Percentiles rank a stretch among this genome's conserved stretches.
Evolutionary conservation across 2,113 vertebrate species (phyloP).

Genomic region (Xenopus laevis): DNA sequence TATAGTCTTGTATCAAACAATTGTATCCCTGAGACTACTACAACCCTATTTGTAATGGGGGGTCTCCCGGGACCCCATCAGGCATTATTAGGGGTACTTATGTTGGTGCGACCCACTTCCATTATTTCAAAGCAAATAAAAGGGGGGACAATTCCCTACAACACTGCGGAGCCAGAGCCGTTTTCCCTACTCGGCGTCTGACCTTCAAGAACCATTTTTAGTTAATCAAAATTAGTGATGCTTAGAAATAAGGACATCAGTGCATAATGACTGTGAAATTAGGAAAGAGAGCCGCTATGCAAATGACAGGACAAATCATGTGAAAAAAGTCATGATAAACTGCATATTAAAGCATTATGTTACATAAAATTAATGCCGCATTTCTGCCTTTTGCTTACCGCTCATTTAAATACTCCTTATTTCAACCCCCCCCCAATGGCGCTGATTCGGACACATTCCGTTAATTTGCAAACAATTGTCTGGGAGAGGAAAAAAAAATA

Average conservation of each 20-base stretch:
- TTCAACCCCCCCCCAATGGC: slow-evolving; percentile 41
- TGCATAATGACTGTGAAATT: slow-evolving; percentile 99
- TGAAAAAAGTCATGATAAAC: slow-evolving; percentile 90
- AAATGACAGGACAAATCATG: slow-evolving; percentile 91
- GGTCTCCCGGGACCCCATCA: slow-evolving; percentile 2
- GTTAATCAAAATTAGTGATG: slow-evolving; percentile 98
- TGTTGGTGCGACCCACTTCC: background rate
- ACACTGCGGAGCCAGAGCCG: slow-evolving; percentile 44
- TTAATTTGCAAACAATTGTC: slow-evolving; percentile 1
- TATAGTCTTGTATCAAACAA: slow-evolving; percentile 29
- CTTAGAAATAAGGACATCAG: slow-evolving; percentile 90
- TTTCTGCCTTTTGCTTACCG: slow-evolving; percentile 73
- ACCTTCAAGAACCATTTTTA: slow-evolving; percentile 93
- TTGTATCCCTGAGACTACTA: background rate
- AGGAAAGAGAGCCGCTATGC: slow-evolving; percentile 86
- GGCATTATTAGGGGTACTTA: background rate
- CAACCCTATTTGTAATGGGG: no score
- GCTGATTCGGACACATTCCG: background rate
- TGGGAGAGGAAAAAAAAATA: background rate
- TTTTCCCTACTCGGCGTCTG: slow-evolving; percentile 61
- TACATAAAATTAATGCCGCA: slow-evolving; percentile 83
- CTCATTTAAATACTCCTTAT: slow-evolving; percentile 56
- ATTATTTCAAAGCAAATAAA: background rate
- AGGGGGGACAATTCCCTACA: slow-evolving; percentile 24
- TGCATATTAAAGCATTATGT: slow-evolving; percentile 89